A percentile compares a stretch with the other conserved stretches of the same genome.
Evolutionary conservation across 2,113 vertebrate species (phyloP).

Genomic region (Sinocyclocheilus grahami): DNA sequence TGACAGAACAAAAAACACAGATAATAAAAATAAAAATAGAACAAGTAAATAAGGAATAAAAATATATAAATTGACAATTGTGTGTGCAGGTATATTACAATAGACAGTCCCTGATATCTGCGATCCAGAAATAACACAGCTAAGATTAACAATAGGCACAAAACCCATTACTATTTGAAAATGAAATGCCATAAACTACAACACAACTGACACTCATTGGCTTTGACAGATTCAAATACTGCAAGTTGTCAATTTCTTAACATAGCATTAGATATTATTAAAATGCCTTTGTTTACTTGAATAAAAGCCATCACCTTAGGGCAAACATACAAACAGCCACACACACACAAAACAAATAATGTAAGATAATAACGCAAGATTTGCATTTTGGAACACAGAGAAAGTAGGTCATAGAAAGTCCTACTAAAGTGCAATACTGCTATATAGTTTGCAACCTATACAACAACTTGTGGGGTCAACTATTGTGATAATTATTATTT

Average conservation of each 20-base stretch:
- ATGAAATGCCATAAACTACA: too few relatives aligned
- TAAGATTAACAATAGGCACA: neutral
- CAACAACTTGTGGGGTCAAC: neutral
- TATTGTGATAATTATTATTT: neutral
- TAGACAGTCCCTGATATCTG: neutral
- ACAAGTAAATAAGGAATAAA: too few relatives aligned
- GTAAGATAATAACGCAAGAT: neutral
- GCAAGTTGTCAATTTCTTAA: neutral
- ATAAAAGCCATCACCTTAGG: neutral
- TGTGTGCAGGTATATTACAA: too few relatives aligned
- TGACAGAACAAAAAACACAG: too few relatives aligned
- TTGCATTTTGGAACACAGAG: neutral
- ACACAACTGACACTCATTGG: neutral
- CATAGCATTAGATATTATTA: neutral
- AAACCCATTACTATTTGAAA: neutral
- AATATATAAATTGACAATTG: too few relatives aligned
- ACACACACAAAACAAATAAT: neutral
- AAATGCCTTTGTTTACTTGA: neutral
- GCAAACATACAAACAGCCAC: neutral
- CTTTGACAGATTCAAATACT: neutral
- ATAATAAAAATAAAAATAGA: too few relatives aligned
- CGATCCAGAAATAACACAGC: neutral
- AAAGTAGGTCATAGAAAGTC: neutral
- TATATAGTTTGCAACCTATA: neutral
- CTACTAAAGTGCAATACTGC: neutral